Base-by-base conservation (phyloP, 2,113 vertebrate genomes). In the Toxotes chatareus region DNA sequence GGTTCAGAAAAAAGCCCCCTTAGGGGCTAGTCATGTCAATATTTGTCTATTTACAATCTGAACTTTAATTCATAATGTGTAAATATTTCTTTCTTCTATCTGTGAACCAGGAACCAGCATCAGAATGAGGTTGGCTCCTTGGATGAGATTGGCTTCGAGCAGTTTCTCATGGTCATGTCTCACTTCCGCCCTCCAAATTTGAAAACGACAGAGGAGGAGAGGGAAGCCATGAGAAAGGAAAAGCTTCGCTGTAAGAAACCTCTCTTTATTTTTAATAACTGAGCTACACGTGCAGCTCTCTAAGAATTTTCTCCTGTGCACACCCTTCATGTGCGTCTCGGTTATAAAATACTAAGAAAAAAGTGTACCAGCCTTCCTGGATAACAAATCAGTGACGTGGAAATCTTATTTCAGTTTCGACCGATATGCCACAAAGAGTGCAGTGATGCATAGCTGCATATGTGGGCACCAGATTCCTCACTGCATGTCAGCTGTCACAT, bases 141-240 rank as follows among this genome's bases (percentile, higher is more conserved):
- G 0, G 87, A 96, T 0, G 97, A 98, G 93, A 98, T 99, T 60
- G 89, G 92, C 91, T 99, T 99, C 0, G 95, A 97, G 84, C 96
- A 99, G 86, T 99, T 99, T 87, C 90, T 99, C 86, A 97, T 95
- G 76, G 96, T 99, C 92, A 97, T 99, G 97, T 97, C 97, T 61
- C 96, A 98, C 93, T 99, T 99, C 93, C 95, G 95, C 59, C 97
- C 97, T 34, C 94, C 96, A 0, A 94, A 94, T 71, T 86, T 92
- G 79, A 83, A 91, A 78, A 94, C 94, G 71, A 94, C 95, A 0
- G 95, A 95, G 56, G 97, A 98, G 76, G 96, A 97, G 78, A 95
- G 89, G 60, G 88, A 92, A 55, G 90, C 34, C 7, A 89, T 95
- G 84, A 95, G 96, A 4, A 96, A 84, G 21, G 93, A 97, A 84